phyloP scores from a whole-genome alignment of 2,888 invertebrate genomes.

The Pollenia angustigena region DNA sequence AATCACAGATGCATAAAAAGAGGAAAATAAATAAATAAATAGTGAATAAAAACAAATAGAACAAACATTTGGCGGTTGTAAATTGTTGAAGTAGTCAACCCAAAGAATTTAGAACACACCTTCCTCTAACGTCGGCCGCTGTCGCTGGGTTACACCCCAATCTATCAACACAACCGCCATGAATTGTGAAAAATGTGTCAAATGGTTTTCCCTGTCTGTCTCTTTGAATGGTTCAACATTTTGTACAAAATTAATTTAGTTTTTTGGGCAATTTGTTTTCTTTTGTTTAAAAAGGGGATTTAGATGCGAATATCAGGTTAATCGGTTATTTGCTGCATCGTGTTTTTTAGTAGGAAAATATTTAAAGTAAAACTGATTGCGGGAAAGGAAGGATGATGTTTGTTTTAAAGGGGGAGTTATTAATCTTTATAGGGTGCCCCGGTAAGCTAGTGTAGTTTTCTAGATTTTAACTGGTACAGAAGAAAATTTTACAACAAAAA shows the following conservation, averaged over 20 bases:
- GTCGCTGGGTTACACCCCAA: conserved; percentile 48
- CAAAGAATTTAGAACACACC: conserved; percentile 61
- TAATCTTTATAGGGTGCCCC: too few relatives aligned
- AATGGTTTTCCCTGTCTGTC: conserved; percentile 15
- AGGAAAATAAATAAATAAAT: conserved; percentile 21
- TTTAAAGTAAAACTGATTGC: background rate
- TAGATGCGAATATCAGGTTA: conserved; percentile 9
- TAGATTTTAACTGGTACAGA: too few relatives aligned
- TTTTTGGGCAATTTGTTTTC: conserved; percentile 20
- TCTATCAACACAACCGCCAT: conserved; percentile 16
- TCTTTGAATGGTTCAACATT: conserved; percentile 25
- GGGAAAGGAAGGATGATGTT: too few relatives aligned
- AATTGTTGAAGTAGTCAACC: conserved; percentile 41
- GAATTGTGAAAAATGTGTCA: conserved; percentile 56
- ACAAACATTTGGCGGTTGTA: conserved; percentile 45
- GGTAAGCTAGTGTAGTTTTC: too few relatives aligned
- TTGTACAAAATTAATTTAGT: conserved; percentile 48
- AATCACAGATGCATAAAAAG: conserved; percentile 65
- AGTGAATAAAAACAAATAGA: background rate
- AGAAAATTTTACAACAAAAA: too few relatives aligned
- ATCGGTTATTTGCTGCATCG: conserved; percentile 12
- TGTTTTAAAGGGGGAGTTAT: too few relatives aligned
- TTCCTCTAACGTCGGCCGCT: conserved; percentile 14
- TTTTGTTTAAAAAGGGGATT: background rate
- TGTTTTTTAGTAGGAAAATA: background rate